A percentile compares a stretch with the other conserved stretches of the same genome.
These are phyloP conservation scores for Pyxicephalus adspersus DNA, from an alignment of 2,113 vertebrate genomes.

Conservation along the genomic window DNA sequence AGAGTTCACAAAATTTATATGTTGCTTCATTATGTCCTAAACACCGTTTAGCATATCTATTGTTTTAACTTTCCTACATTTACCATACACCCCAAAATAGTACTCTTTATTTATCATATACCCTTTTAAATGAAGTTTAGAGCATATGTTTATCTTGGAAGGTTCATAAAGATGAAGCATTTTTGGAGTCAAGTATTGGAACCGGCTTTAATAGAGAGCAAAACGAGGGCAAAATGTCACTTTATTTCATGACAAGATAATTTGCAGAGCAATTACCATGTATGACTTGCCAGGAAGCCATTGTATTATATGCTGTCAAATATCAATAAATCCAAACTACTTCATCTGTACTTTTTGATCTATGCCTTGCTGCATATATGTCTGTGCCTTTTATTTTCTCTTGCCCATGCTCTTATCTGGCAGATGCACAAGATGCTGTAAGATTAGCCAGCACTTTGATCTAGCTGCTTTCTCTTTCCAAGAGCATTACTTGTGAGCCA, in stretches of 20 bases:
- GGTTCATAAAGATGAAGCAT: not conserved
- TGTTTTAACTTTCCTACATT: no score
- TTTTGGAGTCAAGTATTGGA: constrained; percentile 10
- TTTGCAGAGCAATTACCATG: constrained; percentile 11
- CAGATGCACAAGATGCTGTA: not conserved
- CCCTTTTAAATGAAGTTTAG: not conserved
- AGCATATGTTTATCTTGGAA: constrained; percentile 3
- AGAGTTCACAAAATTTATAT: no score
- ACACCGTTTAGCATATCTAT: no score
- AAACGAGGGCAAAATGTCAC: constrained; percentile 7
- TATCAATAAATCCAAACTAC: constrained; percentile 32
- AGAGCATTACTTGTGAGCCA: not conserved
- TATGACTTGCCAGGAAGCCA: constrained; percentile 8
- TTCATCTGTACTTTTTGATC: constrained; percentile 29
- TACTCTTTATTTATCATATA: no score
- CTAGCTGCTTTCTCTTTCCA: not conserved
- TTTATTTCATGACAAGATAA: constrained; percentile 43
- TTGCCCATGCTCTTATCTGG: not conserved
- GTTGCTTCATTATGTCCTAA: no score
- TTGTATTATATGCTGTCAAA: constrained; percentile 4
- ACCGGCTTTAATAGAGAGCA: constrained; percentile 12
- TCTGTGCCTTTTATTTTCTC: constrained; percentile 7
- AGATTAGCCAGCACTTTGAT: constrained; percentile 8
- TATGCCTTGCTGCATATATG: not conserved
- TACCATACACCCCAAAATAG: no score